phyloP scores from a whole-genome alignment of 2,797 vertebrate genomes.

The Sardinella longiceps region DNA sequence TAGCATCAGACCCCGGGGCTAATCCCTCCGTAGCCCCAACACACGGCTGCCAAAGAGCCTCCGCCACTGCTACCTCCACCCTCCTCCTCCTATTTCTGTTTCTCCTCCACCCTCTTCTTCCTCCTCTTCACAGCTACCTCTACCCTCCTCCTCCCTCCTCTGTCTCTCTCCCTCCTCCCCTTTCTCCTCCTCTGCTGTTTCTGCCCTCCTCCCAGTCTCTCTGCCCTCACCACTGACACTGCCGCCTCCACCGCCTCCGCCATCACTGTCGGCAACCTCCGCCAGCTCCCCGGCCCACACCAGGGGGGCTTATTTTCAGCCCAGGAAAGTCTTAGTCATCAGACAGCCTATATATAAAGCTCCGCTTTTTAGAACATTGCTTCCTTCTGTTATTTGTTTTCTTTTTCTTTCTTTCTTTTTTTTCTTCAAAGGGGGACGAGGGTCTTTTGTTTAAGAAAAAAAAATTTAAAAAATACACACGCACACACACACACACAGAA shows the following conservation, averaged over 20 bases:
- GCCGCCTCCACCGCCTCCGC: not conserved
- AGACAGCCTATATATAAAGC: not conserved
- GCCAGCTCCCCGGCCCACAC: not conserved
- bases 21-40: not conserved
- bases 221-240: not conserved
- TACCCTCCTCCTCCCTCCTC: not conserved
- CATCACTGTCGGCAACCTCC: not conserved
- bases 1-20: not conserved
- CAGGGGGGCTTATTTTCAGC: not conserved
- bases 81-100: not conserved
- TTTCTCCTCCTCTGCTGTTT: not conserved
- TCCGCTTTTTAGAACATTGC: not conserved
- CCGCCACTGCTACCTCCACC: not conserved
- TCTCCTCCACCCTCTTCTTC: not conserved
- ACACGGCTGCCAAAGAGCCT: conserved; percentile 12
- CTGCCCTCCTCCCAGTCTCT: not conserved
- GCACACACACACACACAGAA: no score
- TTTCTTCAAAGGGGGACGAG: not conserved
- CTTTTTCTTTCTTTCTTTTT: not conserved
- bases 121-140: not conserved
- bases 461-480: no score
- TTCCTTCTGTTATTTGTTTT: not conserved
- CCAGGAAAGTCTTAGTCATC: conserved; percentile 20
- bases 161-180: not conserved
- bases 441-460: no score